These are phyloP conservation scores for Cheumatopsyche charites DNA, from an alignment of 1,140 invertebrate species.

Conservation along the genomic window DNA sequence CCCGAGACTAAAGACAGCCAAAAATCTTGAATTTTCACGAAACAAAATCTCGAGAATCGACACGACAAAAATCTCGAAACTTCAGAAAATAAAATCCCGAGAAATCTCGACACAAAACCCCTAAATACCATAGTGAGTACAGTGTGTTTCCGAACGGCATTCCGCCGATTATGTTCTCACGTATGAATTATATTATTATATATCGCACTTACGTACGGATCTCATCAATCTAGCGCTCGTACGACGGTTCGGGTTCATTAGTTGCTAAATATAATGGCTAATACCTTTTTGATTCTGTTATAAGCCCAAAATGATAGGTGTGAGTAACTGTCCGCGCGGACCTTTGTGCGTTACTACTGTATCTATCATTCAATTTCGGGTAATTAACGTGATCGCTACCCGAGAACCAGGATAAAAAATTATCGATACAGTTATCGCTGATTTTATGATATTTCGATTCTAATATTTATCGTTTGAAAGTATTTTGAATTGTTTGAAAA, in stretches of 20 bases:
- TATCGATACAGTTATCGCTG: no score
- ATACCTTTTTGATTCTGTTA: constrained; percentile 34
- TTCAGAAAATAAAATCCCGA: neutral
- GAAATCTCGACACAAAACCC: neutral
- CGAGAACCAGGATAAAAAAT: neutral
- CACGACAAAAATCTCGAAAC: neutral
- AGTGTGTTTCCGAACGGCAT: neutral
- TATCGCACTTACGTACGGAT: neutral
- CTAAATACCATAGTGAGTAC: neutral
- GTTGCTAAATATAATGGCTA: constrained; percentile 31
- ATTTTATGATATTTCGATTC: no score
- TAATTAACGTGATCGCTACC: constrained; percentile 26
- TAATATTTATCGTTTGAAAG: no score
- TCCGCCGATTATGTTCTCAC: constrained; percentile 20
- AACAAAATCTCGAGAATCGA: no score
- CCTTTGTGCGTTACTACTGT: constrained; percentile 24
- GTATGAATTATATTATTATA: constrained; percentile 15
- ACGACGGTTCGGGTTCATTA: constrained; percentile 30
- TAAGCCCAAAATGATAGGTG: constrained; percentile 31
- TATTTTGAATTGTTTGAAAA: no score
- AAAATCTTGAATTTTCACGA: no score
- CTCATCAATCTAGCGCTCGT: constrained; percentile 18
- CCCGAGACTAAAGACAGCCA: no score
- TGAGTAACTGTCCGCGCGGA: constrained; percentile 22
- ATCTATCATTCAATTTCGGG: constrained; percentile 33